Percentiles rank a stretch among this genome's conserved stretches.
These are phyloP conservation scores for Eretmocerus hayati DNA, from an alignment of 2,888 invertebrate genomes.

Conservation along the genomic window DNA sequence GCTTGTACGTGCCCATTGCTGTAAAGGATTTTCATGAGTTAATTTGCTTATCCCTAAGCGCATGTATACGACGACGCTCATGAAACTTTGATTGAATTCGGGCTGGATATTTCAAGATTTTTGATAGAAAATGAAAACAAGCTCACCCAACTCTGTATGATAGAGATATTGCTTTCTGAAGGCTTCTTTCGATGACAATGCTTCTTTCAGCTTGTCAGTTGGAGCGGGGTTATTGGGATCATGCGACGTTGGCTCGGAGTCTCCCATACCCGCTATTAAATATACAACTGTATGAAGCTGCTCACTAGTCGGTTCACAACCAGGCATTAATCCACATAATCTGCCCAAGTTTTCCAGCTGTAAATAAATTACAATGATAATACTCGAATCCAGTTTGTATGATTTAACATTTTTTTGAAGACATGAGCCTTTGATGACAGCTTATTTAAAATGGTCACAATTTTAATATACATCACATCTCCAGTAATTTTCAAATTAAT, in stretches of 20 bases:
- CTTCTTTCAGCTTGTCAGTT: conserved; percentile 80
- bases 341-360: conserved; percentile 79
- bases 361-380: too few relatives aligned
- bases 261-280: conserved; percentile 85
- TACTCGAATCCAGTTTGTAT: too few relatives aligned
- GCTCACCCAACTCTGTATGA: conserved; percentile 65
- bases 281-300: conserved; percentile 87
- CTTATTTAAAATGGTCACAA: too few relatives aligned
- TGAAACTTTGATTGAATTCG: neutral
- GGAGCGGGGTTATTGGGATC: conserved; percentile 54
- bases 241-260: conserved; percentile 51
- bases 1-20: conserved; percentile 94
- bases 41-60: neutral
- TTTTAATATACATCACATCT: too few relatives aligned
- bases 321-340: conserved; percentile 85
- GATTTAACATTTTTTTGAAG: too few relatives aligned
- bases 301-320: conserved; percentile 71
- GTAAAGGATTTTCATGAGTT: neutral
- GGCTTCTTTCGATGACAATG: conserved; percentile 79
- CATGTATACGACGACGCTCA: neutral
- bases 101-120: neutral
- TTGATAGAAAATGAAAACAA: too few relatives aligned
- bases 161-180: conserved; percentile 90
- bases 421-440: too few relatives aligned
- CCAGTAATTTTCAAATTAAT: too few relatives aligned